These are phyloP conservation scores for Verasper variegatus DNA, from an alignment of 2,113 vertebrate species.

Conservation along the genomic window DNA sequence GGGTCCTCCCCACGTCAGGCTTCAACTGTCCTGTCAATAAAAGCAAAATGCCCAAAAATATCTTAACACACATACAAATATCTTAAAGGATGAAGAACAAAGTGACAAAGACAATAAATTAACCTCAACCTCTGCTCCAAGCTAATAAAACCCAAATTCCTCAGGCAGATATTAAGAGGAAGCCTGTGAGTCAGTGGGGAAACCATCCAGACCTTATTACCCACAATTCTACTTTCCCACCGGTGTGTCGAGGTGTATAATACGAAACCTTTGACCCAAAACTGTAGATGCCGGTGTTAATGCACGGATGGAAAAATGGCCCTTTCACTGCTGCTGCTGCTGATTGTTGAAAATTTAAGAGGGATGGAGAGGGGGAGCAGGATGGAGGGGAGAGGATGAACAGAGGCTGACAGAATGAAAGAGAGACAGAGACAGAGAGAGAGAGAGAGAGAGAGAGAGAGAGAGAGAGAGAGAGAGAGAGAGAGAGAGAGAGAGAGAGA, in stretches of 20 bases:
- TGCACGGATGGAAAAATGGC: slow-evolving; percentile 10
- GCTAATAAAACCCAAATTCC: background rate
- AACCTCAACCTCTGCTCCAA: background rate
- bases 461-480: background rate
- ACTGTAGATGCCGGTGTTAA: background rate
- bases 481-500: background rate
- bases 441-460: background rate
- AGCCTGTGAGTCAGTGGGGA: too few relatives aligned
- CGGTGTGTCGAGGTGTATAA: background rate
- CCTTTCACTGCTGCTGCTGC: background rate
- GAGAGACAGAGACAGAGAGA: background rate
- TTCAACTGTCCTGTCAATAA: too few relatives aligned
- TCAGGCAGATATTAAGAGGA: background rate
- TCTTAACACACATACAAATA: too few relatives aligned
- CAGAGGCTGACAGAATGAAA: background rate
- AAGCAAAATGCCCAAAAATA: too few relatives aligned
- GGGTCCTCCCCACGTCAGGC: too few relatives aligned
- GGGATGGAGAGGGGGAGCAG: background rate
- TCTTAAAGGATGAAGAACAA: too few relatives aligned
- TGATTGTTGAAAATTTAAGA: slow-evolving; percentile 33
- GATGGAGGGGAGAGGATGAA: background rate
- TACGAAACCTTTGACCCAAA: slow-evolving; percentile 4
- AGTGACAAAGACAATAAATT: too few relatives aligned
- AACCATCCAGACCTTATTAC: too few relatives aligned
- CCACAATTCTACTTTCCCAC: too few relatives aligned